Conservation (phyloP, 2,797 vertebrate genomes). For the Tokudaia tokunoshimensis region DNA sequence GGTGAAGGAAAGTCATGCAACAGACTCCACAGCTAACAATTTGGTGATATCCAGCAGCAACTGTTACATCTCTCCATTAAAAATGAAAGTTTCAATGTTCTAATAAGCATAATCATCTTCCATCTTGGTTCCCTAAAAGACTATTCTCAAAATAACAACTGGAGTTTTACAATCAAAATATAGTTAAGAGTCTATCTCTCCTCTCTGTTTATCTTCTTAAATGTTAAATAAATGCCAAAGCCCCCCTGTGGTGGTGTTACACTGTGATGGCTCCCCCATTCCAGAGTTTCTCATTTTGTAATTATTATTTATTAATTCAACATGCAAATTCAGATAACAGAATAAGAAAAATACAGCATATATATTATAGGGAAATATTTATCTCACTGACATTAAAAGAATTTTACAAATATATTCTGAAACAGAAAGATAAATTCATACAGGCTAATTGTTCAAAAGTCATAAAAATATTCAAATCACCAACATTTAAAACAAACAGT, state of each 20-base stretch:
- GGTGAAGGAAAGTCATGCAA: not conserved
- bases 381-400: not conserved
- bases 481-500: constrained; percentile 2
- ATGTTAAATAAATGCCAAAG: not conserved
- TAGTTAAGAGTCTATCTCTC: not conserved
- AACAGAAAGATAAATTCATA: not conserved
- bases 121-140: not conserved
- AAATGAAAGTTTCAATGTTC: not conserved
- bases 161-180: not conserved
- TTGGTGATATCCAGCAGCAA: not conserved
- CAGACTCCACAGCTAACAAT: not conserved
- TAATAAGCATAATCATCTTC: not conserved
- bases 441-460: not conserved
- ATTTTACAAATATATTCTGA: not conserved
- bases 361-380: not conserved
- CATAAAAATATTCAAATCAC: not conserved
- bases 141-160: not conserved
- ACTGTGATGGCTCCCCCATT: not conserved
- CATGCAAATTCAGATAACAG: not conserved
- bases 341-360: not conserved
- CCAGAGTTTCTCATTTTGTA: too few relatives aligned
- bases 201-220: not conserved
- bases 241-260: not conserved
- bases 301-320: too few relatives aligned
- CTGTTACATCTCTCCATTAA: not conserved